Conservation (phyloP, 2,797 vertebrate genomes). For the Pangasius mekongensis region DNA sequence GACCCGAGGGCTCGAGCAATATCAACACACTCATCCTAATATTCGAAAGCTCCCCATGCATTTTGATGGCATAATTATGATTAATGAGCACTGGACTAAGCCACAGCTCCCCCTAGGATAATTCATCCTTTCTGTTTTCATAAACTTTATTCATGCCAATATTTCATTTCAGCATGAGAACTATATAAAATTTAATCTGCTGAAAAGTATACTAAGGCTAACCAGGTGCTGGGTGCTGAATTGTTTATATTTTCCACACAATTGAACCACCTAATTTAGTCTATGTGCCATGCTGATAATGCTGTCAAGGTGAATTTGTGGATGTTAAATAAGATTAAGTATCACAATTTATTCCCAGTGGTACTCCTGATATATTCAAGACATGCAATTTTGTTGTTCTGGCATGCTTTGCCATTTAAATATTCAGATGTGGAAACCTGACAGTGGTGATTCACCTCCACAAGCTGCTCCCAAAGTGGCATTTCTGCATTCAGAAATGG, state of each 20-base stretch:
- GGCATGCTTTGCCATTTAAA: slow-evolving; percentile 27
- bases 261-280: slow-evolving; percentile 30
- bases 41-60: slow-evolving; percentile 69
- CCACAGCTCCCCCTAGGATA: slow-evolving; percentile 41
- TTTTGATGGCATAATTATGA: slow-evolving; percentile 76
- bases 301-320: slow-evolving; percentile 38
- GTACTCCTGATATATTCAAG: slow-evolving; percentile 21
- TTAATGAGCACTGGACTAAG: slow-evolving; percentile 62
- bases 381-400: slow-evolving; percentile 37
- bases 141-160: slow-evolving; percentile 20
- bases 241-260: slow-evolving; percentile 29
- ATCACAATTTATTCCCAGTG: slow-evolving; percentile 44
- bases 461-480: slow-evolving; percentile 19
- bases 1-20: slow-evolving; percentile 52
- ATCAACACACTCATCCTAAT: slow-evolving; percentile 66
- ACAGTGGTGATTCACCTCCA: slow-evolving; percentile 12
- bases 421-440: slow-evolving; percentile 29
- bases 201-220: background rate
- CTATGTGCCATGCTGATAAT: slow-evolving; percentile 13
- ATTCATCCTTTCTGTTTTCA: slow-evolving; percentile 23
- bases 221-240: background rate
- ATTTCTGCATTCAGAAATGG: slow-evolving; percentile 21
- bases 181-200: slow-evolving; percentile 33
- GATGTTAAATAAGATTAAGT: slow-evolving; percentile 56
- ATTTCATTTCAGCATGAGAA: slow-evolving; percentile 26